phyloP scores from a whole-genome alignment of 2,113 vertebrate genomes.

The Gobio gobio region DNA sequence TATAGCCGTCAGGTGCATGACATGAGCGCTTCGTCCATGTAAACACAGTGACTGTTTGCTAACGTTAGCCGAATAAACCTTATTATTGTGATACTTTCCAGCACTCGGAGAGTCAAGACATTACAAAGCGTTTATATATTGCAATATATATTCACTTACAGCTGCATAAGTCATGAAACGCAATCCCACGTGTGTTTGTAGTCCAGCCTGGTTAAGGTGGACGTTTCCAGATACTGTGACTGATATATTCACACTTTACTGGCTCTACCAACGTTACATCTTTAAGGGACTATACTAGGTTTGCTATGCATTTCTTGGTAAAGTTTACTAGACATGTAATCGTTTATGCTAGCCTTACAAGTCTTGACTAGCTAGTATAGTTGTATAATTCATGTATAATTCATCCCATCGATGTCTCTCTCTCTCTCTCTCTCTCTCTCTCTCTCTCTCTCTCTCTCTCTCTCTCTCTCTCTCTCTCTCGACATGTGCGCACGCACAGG shows the following conservation, averaged over 20 bases:
- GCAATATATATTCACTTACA: not conserved
- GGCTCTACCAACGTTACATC: not conserved
- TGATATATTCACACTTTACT: not conserved
- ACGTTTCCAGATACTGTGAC: not conserved
- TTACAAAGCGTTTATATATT: not conserved
- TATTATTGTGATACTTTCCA: not conserved
- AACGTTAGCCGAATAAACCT: slow-evolving; percentile 58
- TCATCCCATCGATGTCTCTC: not conserved
- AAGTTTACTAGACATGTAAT: not conserved
- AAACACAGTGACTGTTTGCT: slow-evolving; percentile 52
- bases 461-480: too few relatives aligned
- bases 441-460: not conserved
- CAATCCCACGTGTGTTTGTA: not conserved
- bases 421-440: not conserved
- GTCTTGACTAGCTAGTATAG: not conserved
- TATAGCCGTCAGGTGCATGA: not conserved
- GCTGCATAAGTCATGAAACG: not conserved
- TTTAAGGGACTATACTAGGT: not conserved
- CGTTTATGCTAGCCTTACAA: not conserved
- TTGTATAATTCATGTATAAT: too few relatives aligned
- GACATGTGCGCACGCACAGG: too few relatives aligned
- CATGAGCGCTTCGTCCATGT: slow-evolving; percentile 12
- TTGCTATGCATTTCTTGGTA: not conserved
- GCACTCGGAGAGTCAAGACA: not conserved
- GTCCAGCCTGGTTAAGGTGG: slow-evolving; percentile 17